Evolutionary conservation across 2,797 vertebrate species (phyloP), one percentile per base, ranked within the genome.

Genomic region (Danio kyathit): DNA sequence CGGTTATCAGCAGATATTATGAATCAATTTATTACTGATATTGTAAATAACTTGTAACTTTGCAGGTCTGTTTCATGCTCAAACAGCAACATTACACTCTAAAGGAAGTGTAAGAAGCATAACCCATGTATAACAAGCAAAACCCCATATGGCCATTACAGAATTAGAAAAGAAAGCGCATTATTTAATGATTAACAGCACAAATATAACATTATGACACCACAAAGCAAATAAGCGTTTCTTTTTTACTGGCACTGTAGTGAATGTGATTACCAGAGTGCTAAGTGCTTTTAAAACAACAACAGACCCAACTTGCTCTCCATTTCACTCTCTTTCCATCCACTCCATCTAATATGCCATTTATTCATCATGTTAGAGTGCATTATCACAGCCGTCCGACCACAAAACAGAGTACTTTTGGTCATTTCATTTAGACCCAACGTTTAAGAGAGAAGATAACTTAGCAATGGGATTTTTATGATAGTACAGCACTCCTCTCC

Each of bases 401-500:
- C 65, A 64, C 60, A 71, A 81, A 72, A 60, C 52, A 56, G 63
- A 84, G 49, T 79, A 12, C 76, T 86, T 84, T 83, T 69, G 66
- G 69, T 38, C 71, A 82, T 83, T 84, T 84, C 16, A 67, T 84
- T 77, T 87, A 83, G 75, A 48, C 19, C 72, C 76, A 60, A 9
- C 21, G 52, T 77, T 82, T 76, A 79, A 29, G 59, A 46, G 52
- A 46, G 40, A 76, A 60, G 61, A 74, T 81, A 79, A 70, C 44
- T 82, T 72, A 67, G 65, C 54, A 12, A 63, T 63, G 64, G 40
- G 77, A 44, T 77, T 82, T 84, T 83, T 80, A 77, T 80, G 77
- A 79, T 56, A 75, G 65, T 10, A 64, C 69, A 52, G 17, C 43
- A 76, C 67, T 82, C 49, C 52, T 79, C 81, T 67, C 69, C 79